Percentiles rank a stretch among this genome's conserved stretches.
These are phyloP conservation scores for Poicephalus meyeri DNA, from an alignment of 2,113 vertebrate genomes.

Conservation along the genomic window DNA sequence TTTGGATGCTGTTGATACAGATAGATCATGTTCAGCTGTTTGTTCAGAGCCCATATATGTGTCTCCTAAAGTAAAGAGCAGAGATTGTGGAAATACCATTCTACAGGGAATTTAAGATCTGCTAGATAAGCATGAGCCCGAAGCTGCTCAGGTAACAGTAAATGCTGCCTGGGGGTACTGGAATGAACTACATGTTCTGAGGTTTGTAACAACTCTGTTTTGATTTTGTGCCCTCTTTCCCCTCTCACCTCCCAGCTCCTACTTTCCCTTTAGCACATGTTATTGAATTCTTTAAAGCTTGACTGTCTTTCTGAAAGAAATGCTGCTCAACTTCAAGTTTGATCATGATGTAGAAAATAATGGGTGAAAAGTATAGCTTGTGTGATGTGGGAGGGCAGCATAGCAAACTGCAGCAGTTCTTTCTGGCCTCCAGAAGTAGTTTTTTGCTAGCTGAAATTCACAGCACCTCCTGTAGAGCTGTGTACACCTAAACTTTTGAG, in stretches of 20 bases:
- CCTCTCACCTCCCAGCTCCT: background rate
- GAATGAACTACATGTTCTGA: background rate
- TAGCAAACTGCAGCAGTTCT: background rate
- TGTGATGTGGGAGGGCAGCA: background rate
- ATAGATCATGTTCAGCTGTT: background rate
- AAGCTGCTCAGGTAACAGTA: background rate
- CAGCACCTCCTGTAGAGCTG: background rate
- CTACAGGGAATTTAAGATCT: background rate
- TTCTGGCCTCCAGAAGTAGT: background rate
- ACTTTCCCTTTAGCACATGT: fast-evolving
- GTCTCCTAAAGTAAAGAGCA: background rate
- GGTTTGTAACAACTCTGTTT: background rate
- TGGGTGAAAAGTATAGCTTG: background rate
- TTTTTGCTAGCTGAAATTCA: background rate
- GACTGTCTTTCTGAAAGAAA: background rate
- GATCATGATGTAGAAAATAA: background rate
- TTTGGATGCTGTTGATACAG: background rate
- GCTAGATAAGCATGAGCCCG: background rate
- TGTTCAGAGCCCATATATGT: background rate
- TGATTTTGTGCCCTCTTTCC: background rate
- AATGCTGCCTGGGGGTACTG: background rate
- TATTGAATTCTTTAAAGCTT: background rate
- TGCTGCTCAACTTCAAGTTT: background rate
- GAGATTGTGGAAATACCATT: background rate
- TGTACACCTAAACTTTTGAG: background rate